Evolutionary conservation across 1,140 invertebrate species (phyloP), one percentile per base, ranked within the genome.

Genomic region (Whitmania pigra): DNA sequence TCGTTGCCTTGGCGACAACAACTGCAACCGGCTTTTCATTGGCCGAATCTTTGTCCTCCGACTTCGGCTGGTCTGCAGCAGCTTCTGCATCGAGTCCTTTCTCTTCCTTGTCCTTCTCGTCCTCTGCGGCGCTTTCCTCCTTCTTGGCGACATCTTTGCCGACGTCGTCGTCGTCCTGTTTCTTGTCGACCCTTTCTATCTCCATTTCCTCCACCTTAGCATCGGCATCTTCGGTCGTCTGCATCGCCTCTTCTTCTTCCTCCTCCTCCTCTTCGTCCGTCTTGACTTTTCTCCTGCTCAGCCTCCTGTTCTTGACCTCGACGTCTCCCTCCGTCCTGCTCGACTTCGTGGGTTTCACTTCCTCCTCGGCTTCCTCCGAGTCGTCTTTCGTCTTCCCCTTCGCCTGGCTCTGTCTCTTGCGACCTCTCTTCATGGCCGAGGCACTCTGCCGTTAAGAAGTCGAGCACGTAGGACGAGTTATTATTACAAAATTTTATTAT

Each of bases 241-340:
- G 57, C 2, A 15, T 22, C 22, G 1, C 18, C 29, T 63, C 20
- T 7, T 63, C 57, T 7, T 63, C 57, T 13, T 63, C 57, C 22
- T 63, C 57, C 15, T 63, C 57, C 22, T 63, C 57, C 11, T 63
- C 57, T 25, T 63, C 57, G 57, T 63, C 29, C 57, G 22, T 31
- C 29, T 31, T 63, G 22, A 22, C 29, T 18, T 63, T 63, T 20
- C 29, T 3, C 29, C 57, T 63, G 22, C 22, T 25, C 29, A 63
- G 22, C 57, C 29, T 63, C 57, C 29, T 63, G 29, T 1, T 63
- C 15, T 31, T 63, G 3, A 63, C 57, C 57, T 63, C 57, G 13
- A 63, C 29, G 1, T 63, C 57, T 6, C 22, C 29, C 29, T 63
- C 57, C 6, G 22, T 63, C 11, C 22, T 63, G 57, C 22, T 63